These are phyloP conservation scores for Antheraea pernyi DNA, from an alignment of 1,140 invertebrate species.

Conservation along the genomic window DNA sequence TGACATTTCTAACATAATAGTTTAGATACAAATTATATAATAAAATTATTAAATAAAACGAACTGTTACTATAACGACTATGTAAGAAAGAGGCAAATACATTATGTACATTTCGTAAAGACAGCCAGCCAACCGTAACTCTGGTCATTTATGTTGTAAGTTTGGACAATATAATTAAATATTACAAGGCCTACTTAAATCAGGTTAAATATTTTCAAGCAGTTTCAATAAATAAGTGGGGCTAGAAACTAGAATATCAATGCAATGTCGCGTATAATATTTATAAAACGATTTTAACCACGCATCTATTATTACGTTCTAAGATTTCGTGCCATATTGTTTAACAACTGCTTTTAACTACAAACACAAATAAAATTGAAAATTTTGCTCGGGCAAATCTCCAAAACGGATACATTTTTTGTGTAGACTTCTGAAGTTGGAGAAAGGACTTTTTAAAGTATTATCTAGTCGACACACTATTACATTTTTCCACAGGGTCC, in stretches of 20 bases:
- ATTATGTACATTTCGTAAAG: slow-evolving; percentile 44
- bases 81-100: slow-evolving; percentile 13
- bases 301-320: too few species aligned
- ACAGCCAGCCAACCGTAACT: slow-evolving; percentile 33
- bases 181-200: slow-evolving; percentile 49
- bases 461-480: too few species aligned
- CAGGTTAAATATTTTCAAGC: slow-evolving; percentile 23
- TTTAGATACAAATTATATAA: not conserved
- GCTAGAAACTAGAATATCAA: slow-evolving; percentile 12
- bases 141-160: slow-evolving; percentile 37
- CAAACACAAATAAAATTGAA: too few species aligned
- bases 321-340: too few species aligned
- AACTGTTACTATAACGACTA: not conserved
- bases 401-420: too few species aligned
- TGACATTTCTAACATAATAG: too few species aligned
- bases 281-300: not conserved
- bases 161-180: slow-evolving; percentile 30
- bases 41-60: not conserved
- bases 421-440: too few species aligned
- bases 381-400: too few species aligned
- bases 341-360: too few species aligned
- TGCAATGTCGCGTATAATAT: not conserved
- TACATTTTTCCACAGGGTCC: too few species aligned
- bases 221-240: slow-evolving; percentile 13
- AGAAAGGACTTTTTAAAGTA: too few species aligned